These are phyloP conservation scores for Ferdinandea cuprea DNA, from an alignment of 2,888 invertebrate species.

Conservation along the genomic window DNA sequence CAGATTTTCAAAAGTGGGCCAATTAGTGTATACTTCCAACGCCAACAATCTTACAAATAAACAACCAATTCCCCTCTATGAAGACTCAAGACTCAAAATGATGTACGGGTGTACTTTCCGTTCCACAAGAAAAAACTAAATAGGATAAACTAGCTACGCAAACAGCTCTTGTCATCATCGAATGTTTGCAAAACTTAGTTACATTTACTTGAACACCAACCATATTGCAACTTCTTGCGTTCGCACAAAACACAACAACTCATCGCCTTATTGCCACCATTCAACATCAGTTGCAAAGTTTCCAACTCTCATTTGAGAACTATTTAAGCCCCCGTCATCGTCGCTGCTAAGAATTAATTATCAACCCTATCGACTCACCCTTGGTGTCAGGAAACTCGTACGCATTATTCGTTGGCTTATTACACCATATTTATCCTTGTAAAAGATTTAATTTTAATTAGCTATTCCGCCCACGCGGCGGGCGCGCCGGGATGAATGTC, in stretches of 20 bases:
- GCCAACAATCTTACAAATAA: too few species aligned
- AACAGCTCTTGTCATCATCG: too few species aligned
- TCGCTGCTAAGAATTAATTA: constrained; percentile 6
- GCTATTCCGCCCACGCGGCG: constrained; percentile 22
- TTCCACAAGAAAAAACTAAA: too few species aligned
- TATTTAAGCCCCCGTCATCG: constrained; percentile 27
- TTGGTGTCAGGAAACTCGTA: constrained; percentile 26
- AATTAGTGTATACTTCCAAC: too few species aligned
- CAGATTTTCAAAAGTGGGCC: too few species aligned
- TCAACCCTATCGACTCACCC: background rate
- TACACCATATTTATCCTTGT: constrained; percentile 33
- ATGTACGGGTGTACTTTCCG: too few species aligned
- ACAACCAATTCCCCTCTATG: too few species aligned
- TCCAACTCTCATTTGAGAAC: constrained; percentile 22
- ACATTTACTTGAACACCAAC: background rate
- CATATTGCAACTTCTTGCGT: constrained; percentile 1
- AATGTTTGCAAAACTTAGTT: background rate
- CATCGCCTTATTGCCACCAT: constrained; percentile 24
- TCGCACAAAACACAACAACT: constrained; percentile 4
- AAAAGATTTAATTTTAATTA: constrained; percentile 54
- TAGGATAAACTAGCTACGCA: too few species aligned
- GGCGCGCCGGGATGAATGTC: background rate
- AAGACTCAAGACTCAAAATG: too few species aligned
- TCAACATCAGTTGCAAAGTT: constrained; percentile 35
- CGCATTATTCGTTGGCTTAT: constrained; percentile 37